phyloP scores from a whole-genome alignment of 1,140 invertebrate genomes.

The Mycetomoellerius zeteki region DNA sequence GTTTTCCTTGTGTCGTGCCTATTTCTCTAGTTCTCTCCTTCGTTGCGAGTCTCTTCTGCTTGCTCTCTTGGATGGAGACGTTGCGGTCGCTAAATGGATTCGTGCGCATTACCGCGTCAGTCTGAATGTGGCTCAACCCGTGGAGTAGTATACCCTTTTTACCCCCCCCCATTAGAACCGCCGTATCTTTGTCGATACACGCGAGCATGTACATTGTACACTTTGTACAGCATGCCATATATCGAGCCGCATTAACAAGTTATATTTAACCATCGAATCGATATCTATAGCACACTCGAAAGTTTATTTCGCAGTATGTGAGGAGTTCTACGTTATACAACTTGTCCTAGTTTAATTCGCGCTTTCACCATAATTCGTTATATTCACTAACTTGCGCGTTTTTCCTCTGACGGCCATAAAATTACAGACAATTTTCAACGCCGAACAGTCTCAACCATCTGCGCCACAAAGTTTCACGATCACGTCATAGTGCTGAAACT shows the following conservation, averaged over 20 bases:
- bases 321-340: constrained; percentile 25
- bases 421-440: constrained; percentile 62
- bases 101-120: constrained; percentile 79
- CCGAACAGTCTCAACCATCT: constrained; percentile 49
- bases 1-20: constrained; percentile 12
- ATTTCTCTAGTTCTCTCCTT: constrained; percentile 56
- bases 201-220: not conserved
- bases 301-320: constrained; percentile 26
- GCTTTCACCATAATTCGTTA: constrained; percentile 42
- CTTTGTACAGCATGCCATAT: not conserved
- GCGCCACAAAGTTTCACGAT: constrained; percentile 52
- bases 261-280: constrained; percentile 36
- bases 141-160: constrained; percentile 61
- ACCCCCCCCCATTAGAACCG: constrained; percentile 62
- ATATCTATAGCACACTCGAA: constrained; percentile 11
- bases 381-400: constrained; percentile 43
- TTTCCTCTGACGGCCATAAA: constrained; percentile 50
- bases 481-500: constrained; percentile 32
- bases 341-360: constrained; percentile 42
- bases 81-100: constrained; percentile 84
- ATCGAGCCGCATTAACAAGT: constrained; percentile 44
- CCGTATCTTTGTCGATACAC: constrained; percentile 58
- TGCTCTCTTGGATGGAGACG: constrained; percentile 70
- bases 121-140: constrained; percentile 68
- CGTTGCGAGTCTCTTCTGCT: constrained; percentile 48